A percentile compares a stretch with the other conserved stretches of the same genome.
phyloP scores from a whole-genome alignment of 2,113 vertebrate genomes.

The Rhynchomys soricoides region DNA sequence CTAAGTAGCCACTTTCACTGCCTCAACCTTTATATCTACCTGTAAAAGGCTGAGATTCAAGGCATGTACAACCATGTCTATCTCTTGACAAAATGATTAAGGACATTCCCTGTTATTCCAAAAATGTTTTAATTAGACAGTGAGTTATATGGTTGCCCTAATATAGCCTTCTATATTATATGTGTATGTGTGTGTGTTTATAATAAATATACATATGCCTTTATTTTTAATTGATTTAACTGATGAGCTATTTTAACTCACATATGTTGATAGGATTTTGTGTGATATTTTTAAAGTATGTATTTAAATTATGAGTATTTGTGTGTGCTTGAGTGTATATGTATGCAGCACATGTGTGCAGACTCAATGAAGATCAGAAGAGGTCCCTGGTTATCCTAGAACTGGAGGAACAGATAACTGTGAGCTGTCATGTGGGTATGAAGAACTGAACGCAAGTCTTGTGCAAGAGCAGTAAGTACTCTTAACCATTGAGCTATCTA shows the following conservation, averaged over 20 bases:
- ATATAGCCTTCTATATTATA: not conserved
- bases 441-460: not conserved
- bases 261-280: not conserved
- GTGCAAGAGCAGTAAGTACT: not conserved
- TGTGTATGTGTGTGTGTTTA: too few relatives aligned
- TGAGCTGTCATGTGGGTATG: too few relatives aligned
- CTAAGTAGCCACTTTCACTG: not conserved
- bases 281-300: not conserved
- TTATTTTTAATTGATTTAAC: too few relatives aligned
- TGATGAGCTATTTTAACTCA: not conserved
- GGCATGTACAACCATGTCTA: too few relatives aligned
- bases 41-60: not conserved
- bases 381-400: not conserved
- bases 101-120: not conserved
- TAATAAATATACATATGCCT: not conserved
- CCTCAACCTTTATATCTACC: not conserved
- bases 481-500: too few relatives aligned
- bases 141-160: not conserved
- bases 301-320: not conserved
- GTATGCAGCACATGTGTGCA: not conserved
- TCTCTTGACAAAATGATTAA: not conserved
- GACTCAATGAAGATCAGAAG: not conserved
- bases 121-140: not conserved
- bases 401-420: not conserved
- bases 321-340: not conserved